phyloP scores from a whole-genome alignment of 2,888 invertebrate genomes.

The Calameuta idolon region DNA sequence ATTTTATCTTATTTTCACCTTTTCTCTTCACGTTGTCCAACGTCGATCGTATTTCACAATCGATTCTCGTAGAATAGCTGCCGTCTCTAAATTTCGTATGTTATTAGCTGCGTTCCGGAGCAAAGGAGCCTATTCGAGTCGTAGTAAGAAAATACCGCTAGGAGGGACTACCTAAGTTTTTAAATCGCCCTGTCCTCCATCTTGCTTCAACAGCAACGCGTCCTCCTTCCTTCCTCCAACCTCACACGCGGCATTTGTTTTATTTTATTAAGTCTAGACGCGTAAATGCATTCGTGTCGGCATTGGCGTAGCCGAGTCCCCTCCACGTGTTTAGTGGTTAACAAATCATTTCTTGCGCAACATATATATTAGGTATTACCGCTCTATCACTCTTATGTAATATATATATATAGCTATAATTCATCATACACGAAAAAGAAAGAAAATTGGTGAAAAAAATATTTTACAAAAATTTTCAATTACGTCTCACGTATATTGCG shows the following conservation, averaged over 20 bases:
- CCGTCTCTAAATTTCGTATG: not conserved
- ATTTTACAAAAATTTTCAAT: not conserved
- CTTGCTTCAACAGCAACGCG: slow-evolving; percentile 29
- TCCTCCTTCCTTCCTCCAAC: slow-evolving; percentile 34
- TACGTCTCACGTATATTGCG: not conserved
- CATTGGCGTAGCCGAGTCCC: slow-evolving; percentile 33
- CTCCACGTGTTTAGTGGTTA: slow-evolving; percentile 34
- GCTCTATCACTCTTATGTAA: not conserved
- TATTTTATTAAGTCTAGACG: slow-evolving; percentile 67
- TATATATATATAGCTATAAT: not conserved
- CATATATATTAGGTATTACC: not conserved
- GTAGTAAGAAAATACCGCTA: slow-evolving; percentile 50
- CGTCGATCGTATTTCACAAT: not conserved
- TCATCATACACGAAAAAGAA: not conserved
- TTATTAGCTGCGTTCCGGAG: not conserved
- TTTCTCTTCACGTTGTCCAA: not conserved
- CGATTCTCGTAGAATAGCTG: not conserved
- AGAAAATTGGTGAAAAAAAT: not conserved
- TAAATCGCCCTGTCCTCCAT: slow-evolving; percentile 41
- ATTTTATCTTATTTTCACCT: not conserved
- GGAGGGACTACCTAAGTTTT: slow-evolving; percentile 49
- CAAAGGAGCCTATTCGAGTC: slow-evolving; percentile 17
- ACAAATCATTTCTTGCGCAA: not conserved
- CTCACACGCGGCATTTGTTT: slow-evolving; percentile 57
- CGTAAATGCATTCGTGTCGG: slow-evolving; percentile 63